Percentiles rank a stretch among this genome's conserved stretches.
These are phyloP conservation scores for Phylloscopus trochilus DNA, from an alignment of 2,113 vertebrate species.

Conservation along the genomic window DNA sequence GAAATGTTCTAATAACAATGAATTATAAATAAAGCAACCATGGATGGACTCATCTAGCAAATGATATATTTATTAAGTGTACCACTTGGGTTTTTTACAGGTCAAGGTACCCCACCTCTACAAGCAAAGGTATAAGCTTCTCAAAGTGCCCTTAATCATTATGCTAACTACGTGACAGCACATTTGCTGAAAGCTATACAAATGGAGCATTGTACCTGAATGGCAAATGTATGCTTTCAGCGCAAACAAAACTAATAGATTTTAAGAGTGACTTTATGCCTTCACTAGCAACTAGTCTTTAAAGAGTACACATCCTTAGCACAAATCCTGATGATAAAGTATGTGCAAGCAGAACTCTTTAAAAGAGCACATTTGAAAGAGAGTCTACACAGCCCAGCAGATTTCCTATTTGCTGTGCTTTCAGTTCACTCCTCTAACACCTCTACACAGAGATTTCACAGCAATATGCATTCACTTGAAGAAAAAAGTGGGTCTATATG, in stretches of 20 bases:
- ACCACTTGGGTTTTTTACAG: constrained; percentile 41
- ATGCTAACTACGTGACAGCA: background rate
- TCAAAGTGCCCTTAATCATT: constrained; percentile 60
- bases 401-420: constrained; percentile 76
- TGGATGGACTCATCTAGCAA: background rate
- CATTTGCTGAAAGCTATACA: constrained; percentile 52
- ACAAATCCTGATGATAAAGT: constrained; percentile 49
- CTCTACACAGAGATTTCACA: constrained; percentile 66
- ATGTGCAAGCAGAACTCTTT: constrained; percentile 35
- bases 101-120: constrained; percentile 45
- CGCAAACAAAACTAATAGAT: constrained; percentile 48
- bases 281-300: constrained; percentile 21
- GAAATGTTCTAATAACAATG: constrained; percentile 29
- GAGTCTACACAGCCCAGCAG: background rate
- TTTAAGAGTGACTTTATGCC: constrained; percentile 41
- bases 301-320: constrained; percentile 41
- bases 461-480: constrained; percentile 58
- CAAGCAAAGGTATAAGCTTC: constrained; percentile 56
- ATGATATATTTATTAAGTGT: constrained; percentile 68
- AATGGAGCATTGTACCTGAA: constrained; percentile 51
- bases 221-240: constrained; percentile 22
- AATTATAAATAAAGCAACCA: constrained; percentile 37
- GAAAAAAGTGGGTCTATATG: constrained; percentile 52
- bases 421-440: constrained; percentile 74
- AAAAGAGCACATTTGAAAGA: constrained; percentile 16